Percentiles rank a stretch among this genome's conserved stretches.
Conservation (phyloP, 2,888 invertebrate genomes). For the Ischnus inquisitorius region DNA sequence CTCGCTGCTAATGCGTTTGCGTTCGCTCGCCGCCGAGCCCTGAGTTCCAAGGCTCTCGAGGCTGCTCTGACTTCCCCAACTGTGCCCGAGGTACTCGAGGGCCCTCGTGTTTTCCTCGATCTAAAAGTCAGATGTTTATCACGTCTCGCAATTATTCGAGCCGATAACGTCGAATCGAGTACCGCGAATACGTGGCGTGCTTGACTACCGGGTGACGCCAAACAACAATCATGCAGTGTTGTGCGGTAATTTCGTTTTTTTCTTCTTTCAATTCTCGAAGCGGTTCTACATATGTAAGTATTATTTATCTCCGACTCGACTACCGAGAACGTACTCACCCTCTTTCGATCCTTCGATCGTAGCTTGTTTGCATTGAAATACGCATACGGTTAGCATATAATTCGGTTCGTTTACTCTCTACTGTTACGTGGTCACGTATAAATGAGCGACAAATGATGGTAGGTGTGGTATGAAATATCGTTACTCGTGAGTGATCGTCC, state of each 20-base stretch:
- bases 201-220: slow-evolving; percentile 38
- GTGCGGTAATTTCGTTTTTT: slow-evolving; percentile 29
- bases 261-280: slow-evolving; percentile 17
- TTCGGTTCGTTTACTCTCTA: slow-evolving; percentile 61
- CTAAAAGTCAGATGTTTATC: slow-evolving; percentile 86
- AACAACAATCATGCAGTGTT: slow-evolving; percentile 54
- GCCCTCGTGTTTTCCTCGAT: slow-evolving; percentile 98
- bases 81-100: slow-evolving; percentile 93
- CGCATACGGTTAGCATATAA: slow-evolving; percentile 80
- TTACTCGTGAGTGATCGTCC: slow-evolving; percentile 57
- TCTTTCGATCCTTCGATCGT: slow-evolving; percentile 85
- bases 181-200: slow-evolving; percentile 37
- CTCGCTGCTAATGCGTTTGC: slow-evolving; percentile 87
- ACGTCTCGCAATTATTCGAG: slow-evolving; percentile 13
- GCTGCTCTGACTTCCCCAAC: slow-evolving; percentile 93
- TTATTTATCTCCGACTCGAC: slow-evolving; percentile 48
- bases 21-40: slow-evolving; percentile 87
- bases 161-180: neutral
- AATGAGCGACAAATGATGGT: slow-evolving; percentile 19
- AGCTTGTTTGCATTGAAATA: slow-evolving; percentile 84
- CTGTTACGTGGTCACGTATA: slow-evolving; percentile 43
- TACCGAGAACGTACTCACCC: slow-evolving; percentile 80
- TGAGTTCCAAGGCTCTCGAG: slow-evolving; percentile 93
- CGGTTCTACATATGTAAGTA: slow-evolving; percentile 19
- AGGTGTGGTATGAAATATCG: slow-evolving; percentile 29